Evolutionary conservation across 2,113 vertebrate species (phyloP).

Genomic region (Cyphomyrus plagiostoma): DNA sequence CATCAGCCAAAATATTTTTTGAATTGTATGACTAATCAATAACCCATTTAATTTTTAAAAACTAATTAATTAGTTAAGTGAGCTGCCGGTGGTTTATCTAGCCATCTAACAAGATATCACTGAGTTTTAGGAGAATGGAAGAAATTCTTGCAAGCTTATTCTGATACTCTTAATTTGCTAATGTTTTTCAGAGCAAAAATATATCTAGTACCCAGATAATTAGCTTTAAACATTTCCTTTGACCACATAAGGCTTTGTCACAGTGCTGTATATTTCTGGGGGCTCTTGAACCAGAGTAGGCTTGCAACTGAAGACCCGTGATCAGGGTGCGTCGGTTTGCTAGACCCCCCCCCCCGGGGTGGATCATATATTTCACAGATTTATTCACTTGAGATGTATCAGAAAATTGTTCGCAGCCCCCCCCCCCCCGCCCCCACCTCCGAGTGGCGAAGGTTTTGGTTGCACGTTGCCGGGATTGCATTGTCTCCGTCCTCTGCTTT

Average conservation of each 20-base stretch:
- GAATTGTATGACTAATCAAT: neutral
- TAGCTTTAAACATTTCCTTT: too few species aligned
- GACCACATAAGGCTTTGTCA: neutral
- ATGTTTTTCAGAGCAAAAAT: too few species aligned
- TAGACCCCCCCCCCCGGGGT: neutral
- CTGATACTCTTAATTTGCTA: too few species aligned
- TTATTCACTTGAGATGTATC: slow-evolving; percentile 1
- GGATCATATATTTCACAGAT: neutral
- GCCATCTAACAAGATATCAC: neutral
- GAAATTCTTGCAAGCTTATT: neutral
- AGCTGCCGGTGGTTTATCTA: neutral
- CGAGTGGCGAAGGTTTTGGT: neutral
- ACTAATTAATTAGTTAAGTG: neutral
- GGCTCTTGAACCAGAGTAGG: neutral
- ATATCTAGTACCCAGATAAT: too few species aligned
- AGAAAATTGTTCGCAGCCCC: neutral
- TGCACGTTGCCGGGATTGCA: neutral
- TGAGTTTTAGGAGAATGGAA: neutral
- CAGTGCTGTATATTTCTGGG: neutral
- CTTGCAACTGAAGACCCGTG: neutral
- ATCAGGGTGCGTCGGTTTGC: neutral
- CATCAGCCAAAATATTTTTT: neutral
- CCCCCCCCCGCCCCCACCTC: neutral
- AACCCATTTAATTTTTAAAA: neutral
- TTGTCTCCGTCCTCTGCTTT: neutral